Base-by-base conservation (phyloP, 2,888 invertebrate species). In the Kryphioiulus occultus region DNA sequence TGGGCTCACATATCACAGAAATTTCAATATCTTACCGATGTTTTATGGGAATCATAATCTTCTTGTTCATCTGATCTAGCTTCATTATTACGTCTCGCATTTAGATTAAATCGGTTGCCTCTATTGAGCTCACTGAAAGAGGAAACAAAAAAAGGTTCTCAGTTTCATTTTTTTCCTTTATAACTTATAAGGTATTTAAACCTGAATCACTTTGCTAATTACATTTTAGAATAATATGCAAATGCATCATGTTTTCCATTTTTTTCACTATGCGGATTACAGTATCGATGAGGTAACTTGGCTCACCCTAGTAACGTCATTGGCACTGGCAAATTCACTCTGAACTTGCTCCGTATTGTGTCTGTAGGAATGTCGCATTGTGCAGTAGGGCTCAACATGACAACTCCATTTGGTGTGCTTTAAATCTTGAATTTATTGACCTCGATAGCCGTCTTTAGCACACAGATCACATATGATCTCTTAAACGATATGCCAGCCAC, bases 381-480 rank as follows among this genome's bases (percentile, higher is more conserved):
- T 68, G 68, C 68, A 68, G 53, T 12, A 12, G 1, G 44, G 44
- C 15, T 68, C 68, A 44, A 26, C 68, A 26, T 68, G 68, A 68
- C 68, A 68, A 68, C 26, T 68, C 68, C 68, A 68, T 68, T 68
- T 26, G 26, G 26, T 12, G 68, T 26, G 68, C 26, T 68, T 26
- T 68, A 68, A 68, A 68, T 68, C 68, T 68, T 2, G 68, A 68
- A 68, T 68, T 68, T 68, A 68, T 26, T 68, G 68, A 68, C 68
- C 26, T 68, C n/a, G n/a, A 59, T 68, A 26, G n/a, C 26, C 19
- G 7, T 68, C 68, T 26, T 68, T 68, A 26, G 68, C 68, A 68
- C n/a, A 68, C 68, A 68, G 22, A 68, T 68, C 68, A 26, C 68
- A 68, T 68, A 26, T 68, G 68, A 68, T 68, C 68, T 68, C 68